phyloP scores from a whole-genome alignment of 2,888 invertebrate species.

The Caenorhabditis sp. region DNA sequence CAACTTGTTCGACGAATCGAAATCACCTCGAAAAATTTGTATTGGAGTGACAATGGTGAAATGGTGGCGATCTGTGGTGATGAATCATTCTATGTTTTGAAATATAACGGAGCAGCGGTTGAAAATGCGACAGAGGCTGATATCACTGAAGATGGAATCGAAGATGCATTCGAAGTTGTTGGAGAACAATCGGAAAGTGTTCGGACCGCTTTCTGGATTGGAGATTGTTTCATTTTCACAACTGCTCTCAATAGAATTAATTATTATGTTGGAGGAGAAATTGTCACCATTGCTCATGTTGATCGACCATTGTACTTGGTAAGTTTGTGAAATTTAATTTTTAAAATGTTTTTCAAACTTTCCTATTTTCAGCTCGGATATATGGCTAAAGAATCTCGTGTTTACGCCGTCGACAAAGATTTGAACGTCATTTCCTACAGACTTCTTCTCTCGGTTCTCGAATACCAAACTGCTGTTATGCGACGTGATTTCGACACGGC shows the following conservation, averaged over 20 bases:
- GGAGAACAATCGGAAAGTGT: conserved; percentile 66
- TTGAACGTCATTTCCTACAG: conserved; percentile 90
- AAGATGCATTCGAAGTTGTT: conserved; percentile 85
- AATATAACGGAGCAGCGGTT: conserved; percentile 86
- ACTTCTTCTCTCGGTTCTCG: conserved; percentile 87
- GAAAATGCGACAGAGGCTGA: conserved; percentile 80
- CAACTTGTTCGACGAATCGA: conserved; percentile 93
- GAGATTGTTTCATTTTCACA: conserved; percentile 99
- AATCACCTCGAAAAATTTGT: conserved; percentile 86
- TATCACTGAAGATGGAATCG: conserved; percentile 88
- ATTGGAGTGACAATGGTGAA: conserved; percentile 95
- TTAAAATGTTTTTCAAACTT: background rate
- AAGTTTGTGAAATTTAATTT: conserved; percentile 76
- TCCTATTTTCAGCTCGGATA: conserved; percentile 63
- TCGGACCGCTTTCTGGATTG: conserved; percentile 69
- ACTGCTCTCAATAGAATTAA: conserved; percentile 95
- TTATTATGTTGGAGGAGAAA: conserved; percentile 98
- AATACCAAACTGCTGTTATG: conserved; percentile 99
- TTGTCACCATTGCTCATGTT: conserved; percentile 95
- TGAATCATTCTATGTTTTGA: conserved; percentile 91
- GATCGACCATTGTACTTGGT: conserved; percentile 94
- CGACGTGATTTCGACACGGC: conserved; percentile 74
- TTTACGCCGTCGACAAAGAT: conserved; percentile 97
- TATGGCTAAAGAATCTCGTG: conserved; percentile 80
- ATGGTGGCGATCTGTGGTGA: conserved; percentile 92